Conservation (phyloP, 1,140 invertebrate species). For the Geopemphigus sp. region DNA sequence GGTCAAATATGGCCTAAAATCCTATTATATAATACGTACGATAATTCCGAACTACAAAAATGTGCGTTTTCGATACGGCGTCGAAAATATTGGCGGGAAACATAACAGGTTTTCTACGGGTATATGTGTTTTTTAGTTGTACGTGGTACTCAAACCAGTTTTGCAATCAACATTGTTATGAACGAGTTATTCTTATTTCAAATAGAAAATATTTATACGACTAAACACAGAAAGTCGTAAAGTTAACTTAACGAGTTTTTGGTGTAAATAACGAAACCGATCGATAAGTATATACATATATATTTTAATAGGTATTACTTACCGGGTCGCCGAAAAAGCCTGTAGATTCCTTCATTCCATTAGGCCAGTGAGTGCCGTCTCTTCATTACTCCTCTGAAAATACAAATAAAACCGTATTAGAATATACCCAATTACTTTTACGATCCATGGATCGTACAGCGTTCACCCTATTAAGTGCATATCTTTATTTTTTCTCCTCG, state of each 20-base stretch:
- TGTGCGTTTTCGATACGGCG: not conserved
- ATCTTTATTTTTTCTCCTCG: not conserved
- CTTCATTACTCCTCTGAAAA: constrained; percentile 43
- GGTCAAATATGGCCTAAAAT: too few relatives aligned
- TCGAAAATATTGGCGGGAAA: constrained; percentile 42
- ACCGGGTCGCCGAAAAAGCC: constrained; percentile 47
- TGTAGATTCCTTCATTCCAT: constrained; percentile 49
- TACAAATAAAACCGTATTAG: not conserved
- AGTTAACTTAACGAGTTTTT: not conserved
- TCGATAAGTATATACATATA: not conserved
- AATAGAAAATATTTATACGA: constrained; percentile 8
- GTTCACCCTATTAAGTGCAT: not conserved
- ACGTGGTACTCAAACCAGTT: constrained; percentile 20
- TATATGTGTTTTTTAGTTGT: not conserved
- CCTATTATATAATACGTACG: too few relatives aligned
- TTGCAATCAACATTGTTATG: constrained; percentile 13
- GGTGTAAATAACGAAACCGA: not conserved
- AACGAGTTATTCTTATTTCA: constrained; percentile 31
- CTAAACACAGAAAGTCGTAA: constrained; percentile 24
- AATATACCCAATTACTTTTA: constrained; percentile 14
- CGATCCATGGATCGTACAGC: not conserved
- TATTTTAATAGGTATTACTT: not conserved
- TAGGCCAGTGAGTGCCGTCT: constrained; percentile 38
- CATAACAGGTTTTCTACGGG: not conserved
- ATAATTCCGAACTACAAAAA: too few relatives aligned